Evolutionary conservation across 2,113 vertebrate genomes (phyloP).

Genomic region (Pseudopodoces humilis): DNA sequence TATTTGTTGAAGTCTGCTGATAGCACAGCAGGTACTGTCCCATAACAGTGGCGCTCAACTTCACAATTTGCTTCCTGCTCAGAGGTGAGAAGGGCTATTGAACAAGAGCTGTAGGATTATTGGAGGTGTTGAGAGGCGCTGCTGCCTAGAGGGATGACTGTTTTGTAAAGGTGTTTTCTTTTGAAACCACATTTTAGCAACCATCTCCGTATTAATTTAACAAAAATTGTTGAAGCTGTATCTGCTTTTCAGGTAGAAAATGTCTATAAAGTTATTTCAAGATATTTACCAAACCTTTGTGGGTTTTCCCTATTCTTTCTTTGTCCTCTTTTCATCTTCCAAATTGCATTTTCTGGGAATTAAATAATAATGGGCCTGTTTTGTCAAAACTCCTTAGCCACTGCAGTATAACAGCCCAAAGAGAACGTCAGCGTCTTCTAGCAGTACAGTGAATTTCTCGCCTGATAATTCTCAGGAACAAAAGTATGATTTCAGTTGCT

Average conservation of each 20-base stretch:
- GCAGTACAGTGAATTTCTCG: conserved; percentile 31
- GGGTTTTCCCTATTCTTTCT: not conserved
- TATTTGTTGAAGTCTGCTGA: conserved; percentile 64
- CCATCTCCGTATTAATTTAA: not conserved
- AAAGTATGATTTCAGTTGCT: conserved; percentile 53
- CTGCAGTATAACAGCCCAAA: conserved; percentile 27
- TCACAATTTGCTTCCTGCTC: conserved; percentile 32
- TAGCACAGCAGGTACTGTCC: conserved; percentile 59
- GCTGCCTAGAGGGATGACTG: not conserved
- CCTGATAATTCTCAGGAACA: conserved; percentile 28
- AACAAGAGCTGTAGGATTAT: conserved; percentile 18
- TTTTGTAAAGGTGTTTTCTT: not conserved
- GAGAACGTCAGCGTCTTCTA: conserved; percentile 8
- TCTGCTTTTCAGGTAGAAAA: not conserved
- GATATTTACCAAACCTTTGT: not conserved
- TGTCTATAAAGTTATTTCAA: not conserved
- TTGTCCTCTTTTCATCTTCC: conserved; percentile 37
- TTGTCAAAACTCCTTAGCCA: conserved; percentile 13
- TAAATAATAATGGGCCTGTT: conserved; percentile 25
- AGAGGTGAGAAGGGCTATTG: conserved; percentile 20
- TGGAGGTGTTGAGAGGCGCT: not conserved
- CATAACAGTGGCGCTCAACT: conserved; percentile 44
- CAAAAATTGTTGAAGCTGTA: not conserved
- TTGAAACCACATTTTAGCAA: not conserved
- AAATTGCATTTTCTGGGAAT: conserved; percentile 34